phyloP scores from a whole-genome alignment of 1,140 invertebrate genomes.

The Centruroides vittatus region DNA sequence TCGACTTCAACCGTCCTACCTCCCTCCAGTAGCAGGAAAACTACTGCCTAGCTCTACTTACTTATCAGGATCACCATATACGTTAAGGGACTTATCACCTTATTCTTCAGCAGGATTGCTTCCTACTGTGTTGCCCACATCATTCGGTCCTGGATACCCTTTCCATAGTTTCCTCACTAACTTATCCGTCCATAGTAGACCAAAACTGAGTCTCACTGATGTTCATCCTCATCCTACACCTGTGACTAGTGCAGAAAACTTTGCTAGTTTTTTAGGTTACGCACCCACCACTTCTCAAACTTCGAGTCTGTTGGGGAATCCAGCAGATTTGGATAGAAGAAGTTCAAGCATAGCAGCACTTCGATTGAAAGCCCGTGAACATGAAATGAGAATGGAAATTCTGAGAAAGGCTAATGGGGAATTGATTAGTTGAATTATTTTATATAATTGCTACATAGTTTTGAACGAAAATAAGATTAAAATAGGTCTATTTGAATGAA shows the following conservation, averaged over 20 bases:
- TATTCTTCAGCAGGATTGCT: constrained; percentile 9
- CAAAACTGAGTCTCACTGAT: constrained; percentile 22
- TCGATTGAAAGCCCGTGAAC: constrained; percentile 76
- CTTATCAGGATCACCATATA: constrained; percentile 4
- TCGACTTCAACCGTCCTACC: constrained; percentile 3
- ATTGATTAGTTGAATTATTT: not conserved
- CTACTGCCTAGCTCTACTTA: constrained; percentile 6
- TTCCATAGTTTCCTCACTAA: constrained; percentile 61
- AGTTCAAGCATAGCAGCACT: constrained; percentile 80
- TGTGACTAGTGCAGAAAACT: constrained; percentile 4
- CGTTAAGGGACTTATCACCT: constrained; percentile 7
- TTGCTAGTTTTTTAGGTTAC: constrained; percentile 3
- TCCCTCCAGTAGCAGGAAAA: constrained; percentile 2
- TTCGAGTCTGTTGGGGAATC: constrained; percentile 3
- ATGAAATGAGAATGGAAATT: constrained; percentile 72
- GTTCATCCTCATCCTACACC: not conserved
- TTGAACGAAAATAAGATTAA: too few species aligned
- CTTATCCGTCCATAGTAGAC: constrained; percentile 47
- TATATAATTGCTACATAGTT: too few species aligned
- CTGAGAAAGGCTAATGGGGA: constrained; percentile 59
- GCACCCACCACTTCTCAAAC: constrained; percentile 10
- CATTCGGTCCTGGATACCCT: constrained; percentile 36
- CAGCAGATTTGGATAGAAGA: constrained; percentile 50
- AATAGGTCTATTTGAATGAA: too few species aligned
- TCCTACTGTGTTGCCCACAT: constrained; percentile 30